Percentiles rank a stretch among this genome's conserved stretches.
Evolutionary conservation across 1,140 invertebrate genomes (phyloP).

Genomic region (Drosophila hydei): DNA sequence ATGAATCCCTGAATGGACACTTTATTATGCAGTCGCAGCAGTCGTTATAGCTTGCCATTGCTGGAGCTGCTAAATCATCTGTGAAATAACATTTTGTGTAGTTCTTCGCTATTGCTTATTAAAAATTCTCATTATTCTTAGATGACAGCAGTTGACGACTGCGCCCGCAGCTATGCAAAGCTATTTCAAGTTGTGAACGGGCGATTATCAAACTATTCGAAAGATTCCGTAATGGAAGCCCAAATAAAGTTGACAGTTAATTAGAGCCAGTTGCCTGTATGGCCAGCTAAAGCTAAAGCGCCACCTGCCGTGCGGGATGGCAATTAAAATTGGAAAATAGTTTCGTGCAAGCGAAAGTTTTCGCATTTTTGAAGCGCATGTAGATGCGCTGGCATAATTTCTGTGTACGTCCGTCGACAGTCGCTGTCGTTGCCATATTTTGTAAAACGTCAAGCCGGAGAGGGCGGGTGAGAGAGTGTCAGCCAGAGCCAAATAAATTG

Average conservation of each 20-base stretch:
- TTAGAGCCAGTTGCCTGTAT: slow-evolving; percentile 35
- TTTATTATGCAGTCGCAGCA: too few relatives aligned
- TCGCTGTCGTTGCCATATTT: slow-evolving; percentile 53
- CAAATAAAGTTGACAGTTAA: slow-evolving; percentile 62
- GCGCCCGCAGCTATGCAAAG: slow-evolving; percentile 6
- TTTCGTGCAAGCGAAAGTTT: slow-evolving; percentile 50
- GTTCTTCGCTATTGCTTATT: background rate
- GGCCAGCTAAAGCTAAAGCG: slow-evolving; percentile 2
- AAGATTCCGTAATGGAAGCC: slow-evolving; percentile 44
- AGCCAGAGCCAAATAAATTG: slow-evolving; percentile 60
- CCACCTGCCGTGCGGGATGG: slow-evolving; percentile 41
- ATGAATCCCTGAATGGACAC: too few relatives aligned
- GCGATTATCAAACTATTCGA: slow-evolving; percentile 32
- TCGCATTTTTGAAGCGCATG: slow-evolving; percentile 42
- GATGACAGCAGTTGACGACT: background rate
- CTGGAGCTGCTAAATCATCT: background rate
- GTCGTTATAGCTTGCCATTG: background rate
- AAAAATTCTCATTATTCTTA: slow-evolving; percentile 8
- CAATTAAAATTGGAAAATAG: slow-evolving; percentile 73
- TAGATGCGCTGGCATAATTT: slow-evolving; percentile 35
- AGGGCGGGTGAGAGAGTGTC: background rate
- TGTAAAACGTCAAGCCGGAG: slow-evolving; percentile 52
- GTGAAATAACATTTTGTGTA: background rate
- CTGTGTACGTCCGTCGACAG: slow-evolving; percentile 9
- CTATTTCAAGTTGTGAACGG: slow-evolving; percentile 10